Base-by-base conservation (phyloP, 2,113 vertebrate genomes). In the Corydoras maculifer region DNA sequence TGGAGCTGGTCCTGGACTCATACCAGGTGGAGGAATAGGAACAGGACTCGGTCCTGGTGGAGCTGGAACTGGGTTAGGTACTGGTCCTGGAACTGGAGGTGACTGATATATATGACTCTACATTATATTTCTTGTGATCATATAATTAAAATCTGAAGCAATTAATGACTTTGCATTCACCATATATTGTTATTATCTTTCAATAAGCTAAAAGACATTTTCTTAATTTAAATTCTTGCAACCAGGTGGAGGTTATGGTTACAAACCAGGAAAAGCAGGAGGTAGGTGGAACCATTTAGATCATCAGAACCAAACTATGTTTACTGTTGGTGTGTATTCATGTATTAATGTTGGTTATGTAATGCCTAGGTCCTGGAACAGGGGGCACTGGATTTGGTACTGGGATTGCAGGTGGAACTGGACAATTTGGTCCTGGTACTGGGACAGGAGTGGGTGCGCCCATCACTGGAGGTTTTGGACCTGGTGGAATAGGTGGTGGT, bases 401-500 rank as follows among this genome's bases (percentile, higher is more conserved):
- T 75, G 13, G 69, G 58, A 68, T 64, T 9, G 25, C 65, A 60
- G 84, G 83, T 73, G 79, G 78, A 74, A 74, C 70, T 29, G 79
- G 82, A 60, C 75, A 69, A 30, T 43, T 81, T 2, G 72, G 79
- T 5, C 75, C 73, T 74, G 67, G 77, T 31, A 12, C 70, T 60
- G 63, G 48, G 14, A 48, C 66, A 55, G 62, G 62, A 35, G 71
- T 50, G 30, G 64, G 77, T 69, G 81, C 77, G 62, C 67, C 58
- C 25, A 75, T 77, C 58, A 73, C 66, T 75, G 85, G 80, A 75
- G 80, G 84, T 8, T 25, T 78, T 68, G 83, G 81, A 4, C 14
- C 77, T 59, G 85, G 79, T 82, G 74, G 48, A 60, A 35, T 58
- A n/a, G 75, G 30, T 62, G 60, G 9, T 75, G 62, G 77, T 11